Evolutionary conservation across 2,797 vertebrate genomes (phyloP), one percentile per base, ranked within the genome.

Genomic region (Silurus lanzhouensis): DNA sequence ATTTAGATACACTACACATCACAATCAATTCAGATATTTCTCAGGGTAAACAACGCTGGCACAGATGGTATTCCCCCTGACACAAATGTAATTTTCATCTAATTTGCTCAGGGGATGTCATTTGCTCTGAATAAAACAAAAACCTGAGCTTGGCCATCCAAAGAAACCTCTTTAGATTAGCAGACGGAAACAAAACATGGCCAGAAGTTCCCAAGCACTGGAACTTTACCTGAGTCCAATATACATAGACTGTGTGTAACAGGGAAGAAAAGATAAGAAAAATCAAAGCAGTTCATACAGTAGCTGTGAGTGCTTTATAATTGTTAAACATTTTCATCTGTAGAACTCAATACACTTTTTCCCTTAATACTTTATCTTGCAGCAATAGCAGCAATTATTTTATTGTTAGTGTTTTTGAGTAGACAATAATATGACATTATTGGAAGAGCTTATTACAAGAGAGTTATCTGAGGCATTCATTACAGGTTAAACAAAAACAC

Each of bases 101-200:
- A 86, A 86, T 82, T 86, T 85, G 71, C 83, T 78, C 74, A 71
- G 58, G 83, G 82, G 84, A 83, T 57, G 46, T 46, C 76, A 86
- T 89, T 90, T 83, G 85, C 75, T 52, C 67, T 46, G 38, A 80
- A 63, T 80, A 87, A 79, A 83, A 81, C 19, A 78, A 82, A 83
- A 84, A 84, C n/a, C 22, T 64, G 75, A 22, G 67, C 19, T 68
- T 84, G 58, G 13, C 55, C 25, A 44, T 57, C 71, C 71, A 75
- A 81, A 61, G 17, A 84, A 20, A 71, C 31, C 25, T 48, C 52
- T 83, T 75, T 13, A 31, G 46, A 84, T 74, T 61, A 88, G 60
- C 48, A 83, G 80, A 60, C 20, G 57, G 57, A 71, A 60, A 57
- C 55, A 68, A 87, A 88, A 63, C 38, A 46, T 70, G 25, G 66